Base-by-base conservation (phyloP, 1,140 invertebrate genomes). In the Pollicipes pollicipes region DNA sequence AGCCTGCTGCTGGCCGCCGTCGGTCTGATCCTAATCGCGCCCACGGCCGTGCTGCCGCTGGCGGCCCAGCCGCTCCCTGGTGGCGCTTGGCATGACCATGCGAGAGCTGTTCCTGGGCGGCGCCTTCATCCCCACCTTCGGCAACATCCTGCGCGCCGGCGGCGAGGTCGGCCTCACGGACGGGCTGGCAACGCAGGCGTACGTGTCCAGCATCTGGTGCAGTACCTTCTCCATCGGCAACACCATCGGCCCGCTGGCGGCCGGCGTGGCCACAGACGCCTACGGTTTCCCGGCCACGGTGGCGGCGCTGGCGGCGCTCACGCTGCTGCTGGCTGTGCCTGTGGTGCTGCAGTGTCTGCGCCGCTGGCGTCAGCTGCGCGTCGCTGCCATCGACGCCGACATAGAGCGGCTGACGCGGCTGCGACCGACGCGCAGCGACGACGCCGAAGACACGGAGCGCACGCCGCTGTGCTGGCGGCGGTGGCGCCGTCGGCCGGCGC, bases 191-290 rank as follows among this genome's bases (percentile, higher is more conserved):
- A 66, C 64, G 27, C 64, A 66, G 64, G n/a, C 64, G 64, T 66
- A 28, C 64, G 28, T 66, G 28, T 66, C 64, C 24, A 24, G 10
- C 64, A 66, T 66, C 27, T 66, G n/a, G n/a, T 66, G n/a, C 64
- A 66, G 27, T 10, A 24, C 28, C 64, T 66, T 66, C 64, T 66
- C 64, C 8, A 66, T 66, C 28, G 64, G 64, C 64, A 66, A 66
- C 28, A 10, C 28, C 24, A 10, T 66, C 28, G 64, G 64, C 17
- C 64, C 64, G 64, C n/a, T 29, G 64, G 27, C 28, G 27, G 64
- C 27, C n/a, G 64, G 64, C 64, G 24, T 66, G 10, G 10, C 28
- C 17, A 24, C 27, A 3, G 64, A 66, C 64, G 28, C n/a, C 6
- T 66, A 28, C 28, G 64, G 64, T n/a, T 66, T 66, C 28, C 64